Percentiles rank a stretch among this genome's conserved stretches.
Evolutionary conservation across 1,140 invertebrate genomes (phyloP).

Genomic region (Cyphomyrmex costatus): DNA sequence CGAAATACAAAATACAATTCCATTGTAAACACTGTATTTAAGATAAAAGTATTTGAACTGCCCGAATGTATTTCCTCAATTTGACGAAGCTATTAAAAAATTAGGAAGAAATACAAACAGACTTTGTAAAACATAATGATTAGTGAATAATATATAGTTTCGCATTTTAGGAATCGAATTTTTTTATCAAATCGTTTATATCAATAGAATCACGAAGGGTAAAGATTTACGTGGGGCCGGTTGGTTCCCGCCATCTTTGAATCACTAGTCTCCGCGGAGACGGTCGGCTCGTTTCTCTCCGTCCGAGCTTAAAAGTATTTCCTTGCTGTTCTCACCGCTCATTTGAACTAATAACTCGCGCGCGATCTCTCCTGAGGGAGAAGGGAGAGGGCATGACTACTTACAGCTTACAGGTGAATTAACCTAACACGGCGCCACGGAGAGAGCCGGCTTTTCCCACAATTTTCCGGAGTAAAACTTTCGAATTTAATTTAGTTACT

Average conservation of each 20-base stretch:
- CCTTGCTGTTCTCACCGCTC: constrained; percentile 75
- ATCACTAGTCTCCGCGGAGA: constrained; percentile 71
- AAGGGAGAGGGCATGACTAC: background rate
- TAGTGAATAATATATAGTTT: background rate
- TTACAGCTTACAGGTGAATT: constrained; percentile 38
- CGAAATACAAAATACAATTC: no score
- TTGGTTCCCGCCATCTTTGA: constrained; percentile 63
- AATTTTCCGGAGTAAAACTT: constrained; percentile 62
- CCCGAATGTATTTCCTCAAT: background rate
- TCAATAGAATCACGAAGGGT: background rate
- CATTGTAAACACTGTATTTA: no score
- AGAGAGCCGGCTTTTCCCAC: constrained; percentile 38
- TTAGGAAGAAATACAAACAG: background rate
- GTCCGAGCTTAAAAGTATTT: constrained; percentile 77
- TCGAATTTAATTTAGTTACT: constrained; percentile 58
- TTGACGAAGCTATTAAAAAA: background rate
- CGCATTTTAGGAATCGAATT: background rate
- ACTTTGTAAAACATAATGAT: background rate
- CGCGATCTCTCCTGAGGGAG: constrained; percentile 22
- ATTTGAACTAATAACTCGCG: constrained; percentile 76
- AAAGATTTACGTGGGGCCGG: constrained; percentile 41
- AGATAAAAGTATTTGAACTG: no score
- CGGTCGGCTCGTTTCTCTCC: constrained; percentile 68
- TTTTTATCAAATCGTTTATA: constrained; percentile 18
- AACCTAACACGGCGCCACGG: background rate